phyloP scores from a whole-genome alignment of 2,888 invertebrate species.

The Archips xylosteana region DNA sequence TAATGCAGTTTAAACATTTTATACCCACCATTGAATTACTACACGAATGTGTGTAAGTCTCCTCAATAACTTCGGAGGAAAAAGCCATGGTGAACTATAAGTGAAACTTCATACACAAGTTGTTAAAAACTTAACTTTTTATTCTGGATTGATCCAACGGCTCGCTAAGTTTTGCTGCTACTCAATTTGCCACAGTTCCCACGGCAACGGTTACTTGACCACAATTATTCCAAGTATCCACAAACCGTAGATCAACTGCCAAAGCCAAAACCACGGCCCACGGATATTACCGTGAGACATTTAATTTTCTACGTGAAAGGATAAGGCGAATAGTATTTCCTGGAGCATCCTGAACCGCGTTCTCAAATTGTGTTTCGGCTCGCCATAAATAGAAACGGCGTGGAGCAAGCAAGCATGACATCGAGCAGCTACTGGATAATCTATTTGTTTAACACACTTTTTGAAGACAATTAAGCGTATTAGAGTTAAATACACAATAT shows the following conservation, averaged over 20 bases:
- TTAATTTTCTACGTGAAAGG: constrained; percentile 85
- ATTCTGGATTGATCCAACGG: too few species aligned
- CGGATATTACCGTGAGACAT: constrained; percentile 83
- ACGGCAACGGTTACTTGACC: not conserved
- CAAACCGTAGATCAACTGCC: constrained; percentile 77
- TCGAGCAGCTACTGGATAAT: constrained; percentile 42
- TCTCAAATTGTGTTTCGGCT: constrained; percentile 73
- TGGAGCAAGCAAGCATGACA: constrained; percentile 41
- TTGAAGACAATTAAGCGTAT: not conserved
- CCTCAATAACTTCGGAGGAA: too few species aligned
- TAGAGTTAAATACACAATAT: too few species aligned
- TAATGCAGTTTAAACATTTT: too few species aligned
- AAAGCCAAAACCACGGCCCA: constrained; percentile 70
- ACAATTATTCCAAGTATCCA: constrained; percentile 43
- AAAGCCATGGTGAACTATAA: too few species aligned
- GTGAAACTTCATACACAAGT: too few species aligned
- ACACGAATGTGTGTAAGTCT: too few species aligned
- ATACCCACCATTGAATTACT: too few species aligned
- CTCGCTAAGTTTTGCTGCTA: not conserved
- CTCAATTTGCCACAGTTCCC: not conserved
- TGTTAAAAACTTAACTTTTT: too few species aligned
- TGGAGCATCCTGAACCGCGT: constrained; percentile 65
- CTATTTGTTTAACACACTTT: constrained; percentile 28
- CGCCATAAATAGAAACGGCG: constrained; percentile 61
- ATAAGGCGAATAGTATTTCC: constrained; percentile 80